Evolutionary conservation across 2,797 vertebrate genomes (phyloP).

Genomic region (Schizopygopsis malacanthus): DNA sequence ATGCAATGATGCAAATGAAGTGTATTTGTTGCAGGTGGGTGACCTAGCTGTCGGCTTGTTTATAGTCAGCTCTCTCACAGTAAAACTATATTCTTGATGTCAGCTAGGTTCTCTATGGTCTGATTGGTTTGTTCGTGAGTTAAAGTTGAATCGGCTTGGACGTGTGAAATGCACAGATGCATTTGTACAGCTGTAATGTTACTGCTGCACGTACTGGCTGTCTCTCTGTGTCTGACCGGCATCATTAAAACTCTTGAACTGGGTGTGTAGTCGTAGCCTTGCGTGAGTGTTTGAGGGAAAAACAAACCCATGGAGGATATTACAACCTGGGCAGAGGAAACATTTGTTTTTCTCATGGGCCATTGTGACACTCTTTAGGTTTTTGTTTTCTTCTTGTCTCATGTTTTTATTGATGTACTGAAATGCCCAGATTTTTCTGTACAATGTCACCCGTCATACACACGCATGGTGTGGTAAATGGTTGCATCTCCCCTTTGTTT

Average conservation of each 20-base stretch:
- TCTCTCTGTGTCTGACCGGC: constrained; percentile 45
- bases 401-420: constrained; percentile 22
- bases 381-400: not conserved
- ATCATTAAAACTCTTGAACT: constrained; percentile 31
- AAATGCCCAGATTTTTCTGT: constrained; percentile 5
- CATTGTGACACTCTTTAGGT: not conserved
- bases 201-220: constrained; percentile 16
- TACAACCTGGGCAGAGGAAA: not conserved
- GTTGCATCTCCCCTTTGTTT: constrained; percentile 10
- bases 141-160: constrained; percentile 13
- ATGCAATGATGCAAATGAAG: constrained; percentile 38
- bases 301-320: constrained; percentile 9
- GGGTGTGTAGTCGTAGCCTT: constrained; percentile 6
- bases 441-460: constrained; percentile 17
- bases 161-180: not conserved
- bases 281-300: constrained; percentile 21
- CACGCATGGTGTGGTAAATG: constrained; percentile 3
- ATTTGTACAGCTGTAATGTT: not conserved
- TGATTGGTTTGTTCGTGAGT: constrained; percentile 5
- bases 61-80: not conserved
- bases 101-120: not conserved
- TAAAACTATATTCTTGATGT: constrained; percentile 9
- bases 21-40: constrained; percentile 29
- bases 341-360: constrained; percentile 18
- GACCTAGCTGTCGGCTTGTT: constrained; percentile 26